Conservation (phyloP, 2,888 invertebrate species). For the Euphydryas editha region DNA sequence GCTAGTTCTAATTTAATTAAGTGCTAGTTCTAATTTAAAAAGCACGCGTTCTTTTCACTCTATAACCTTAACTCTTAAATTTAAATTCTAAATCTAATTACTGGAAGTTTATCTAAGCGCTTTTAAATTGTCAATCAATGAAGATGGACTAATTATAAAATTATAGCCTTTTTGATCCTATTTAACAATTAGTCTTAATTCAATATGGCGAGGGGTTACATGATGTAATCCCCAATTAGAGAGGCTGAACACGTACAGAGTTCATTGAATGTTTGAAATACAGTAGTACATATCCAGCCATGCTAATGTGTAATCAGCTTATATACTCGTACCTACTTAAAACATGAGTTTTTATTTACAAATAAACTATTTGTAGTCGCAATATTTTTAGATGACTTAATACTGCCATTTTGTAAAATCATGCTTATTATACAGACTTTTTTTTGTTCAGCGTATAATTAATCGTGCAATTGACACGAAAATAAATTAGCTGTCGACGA, state of each 20-base stretch:
- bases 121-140: too few relatives aligned
- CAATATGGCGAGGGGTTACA: constrained; percentile 4
- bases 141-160: too few relatives aligned
- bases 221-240: constrained; percentile 63
- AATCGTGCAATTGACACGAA: constrained; percentile 5
- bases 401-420: background rate
- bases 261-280: constrained; percentile 59
- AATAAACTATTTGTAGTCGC: background rate
- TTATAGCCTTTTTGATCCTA: background rate
- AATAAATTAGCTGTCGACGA: background rate
- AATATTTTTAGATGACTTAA: background rate
- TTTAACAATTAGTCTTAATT: background rate
- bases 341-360: background rate
- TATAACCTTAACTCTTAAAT: too few relatives aligned
- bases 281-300: constrained; percentile 31
- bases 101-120: too few relatives aligned
- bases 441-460: background rate
- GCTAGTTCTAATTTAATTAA: too few relatives aligned
- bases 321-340: constrained; percentile 4
- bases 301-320: constrained; percentile 1
- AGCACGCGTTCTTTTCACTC: too few relatives aligned
- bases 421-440: background rate
- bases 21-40: too few relatives aligned
- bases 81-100: too few relatives aligned
- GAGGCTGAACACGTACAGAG: constrained; percentile 62